These are phyloP conservation scores for Tetragnatha montana DNA, from an alignment of 2,888 invertebrate genomes.

Conservation along the genomic window DNA sequence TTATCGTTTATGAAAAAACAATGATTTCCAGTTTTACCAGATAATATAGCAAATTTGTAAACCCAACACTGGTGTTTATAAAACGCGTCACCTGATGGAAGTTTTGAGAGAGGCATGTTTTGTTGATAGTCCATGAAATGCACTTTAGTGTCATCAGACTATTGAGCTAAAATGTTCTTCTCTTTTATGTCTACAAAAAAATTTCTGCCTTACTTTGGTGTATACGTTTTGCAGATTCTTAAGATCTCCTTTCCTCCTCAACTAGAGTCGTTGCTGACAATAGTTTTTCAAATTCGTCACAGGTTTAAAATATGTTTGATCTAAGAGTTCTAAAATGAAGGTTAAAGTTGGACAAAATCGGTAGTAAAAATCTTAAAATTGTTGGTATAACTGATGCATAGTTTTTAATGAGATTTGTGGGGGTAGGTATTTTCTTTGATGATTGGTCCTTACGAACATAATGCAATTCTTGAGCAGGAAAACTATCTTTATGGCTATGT, in stretches of 20 bases:
- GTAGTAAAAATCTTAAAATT: background rate
- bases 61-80: constrained; percentile 9
- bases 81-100: constrained; percentile 10
- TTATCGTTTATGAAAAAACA: background rate
- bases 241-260: background rate
- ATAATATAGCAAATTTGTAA: background rate
- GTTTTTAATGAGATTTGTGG: background rate
- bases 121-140: constrained; percentile 11
- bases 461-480: background rate
- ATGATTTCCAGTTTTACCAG: background rate
- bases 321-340: background rate
- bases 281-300: background rate
- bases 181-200: background rate
- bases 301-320: background rate
- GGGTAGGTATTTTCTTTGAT: background rate
- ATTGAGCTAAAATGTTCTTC: background rate
- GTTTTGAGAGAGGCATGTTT: constrained; percentile 14
- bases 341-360: background rate
- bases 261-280: background rate
- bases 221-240: background rate
- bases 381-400: background rate
- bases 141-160: background rate
- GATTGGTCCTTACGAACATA: background rate
- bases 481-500: background rate
- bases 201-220: background rate